Evolutionary conservation across 2,888 invertebrate species (phyloP), one percentile per base, ranked within the genome.

Genomic region (Oscheius sp.): DNA sequence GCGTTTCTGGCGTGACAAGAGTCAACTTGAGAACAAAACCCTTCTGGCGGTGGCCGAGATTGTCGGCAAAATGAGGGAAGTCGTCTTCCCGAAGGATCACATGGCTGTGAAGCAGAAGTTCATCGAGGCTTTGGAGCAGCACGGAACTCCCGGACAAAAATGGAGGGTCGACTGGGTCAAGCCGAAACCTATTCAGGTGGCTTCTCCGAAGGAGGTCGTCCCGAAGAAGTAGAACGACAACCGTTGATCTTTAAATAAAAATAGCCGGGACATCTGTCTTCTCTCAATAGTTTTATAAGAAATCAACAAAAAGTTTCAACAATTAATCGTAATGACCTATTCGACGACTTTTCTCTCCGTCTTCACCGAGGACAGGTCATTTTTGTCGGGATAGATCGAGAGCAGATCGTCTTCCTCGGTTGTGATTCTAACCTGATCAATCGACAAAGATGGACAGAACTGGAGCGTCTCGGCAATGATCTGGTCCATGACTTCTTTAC

Each of bases 361-460:
- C 9, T 33, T n/a, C 32, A 68, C 42, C 35, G 55, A 75, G 5
- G 73, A 37, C 48, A 94, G 92, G 90, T 95, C 94, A 0, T 92
- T 92, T 82, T 94, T 91, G 0, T 94, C 94, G 0, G 95, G 95
- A 89, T 94, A 95, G 2, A 94, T 92, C n/a, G 92, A 92, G 87
- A 93, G 93, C 81, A 94, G 90, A 79, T 92, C 92, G 9, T 93
- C 93, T 79, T 93, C 93, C n/a, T 75, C 76, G 4, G 74, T 50
- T 33, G 42, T 71, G n/a, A 82, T 78, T 9, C 82, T 37, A 32
- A 70, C 74, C 62, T 60, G 74, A 50, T 88, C 89, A 81, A 94
- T 94, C 0, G 93, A 92, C 2, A 93, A 91, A 53, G 60, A 42
- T 1, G 79, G 79, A 58, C 76, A 79, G 48, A 83, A 74, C 1